phyloP scores from a whole-genome alignment of 2,888 invertebrate genomes.

The Zonitis immaculata region DNA sequence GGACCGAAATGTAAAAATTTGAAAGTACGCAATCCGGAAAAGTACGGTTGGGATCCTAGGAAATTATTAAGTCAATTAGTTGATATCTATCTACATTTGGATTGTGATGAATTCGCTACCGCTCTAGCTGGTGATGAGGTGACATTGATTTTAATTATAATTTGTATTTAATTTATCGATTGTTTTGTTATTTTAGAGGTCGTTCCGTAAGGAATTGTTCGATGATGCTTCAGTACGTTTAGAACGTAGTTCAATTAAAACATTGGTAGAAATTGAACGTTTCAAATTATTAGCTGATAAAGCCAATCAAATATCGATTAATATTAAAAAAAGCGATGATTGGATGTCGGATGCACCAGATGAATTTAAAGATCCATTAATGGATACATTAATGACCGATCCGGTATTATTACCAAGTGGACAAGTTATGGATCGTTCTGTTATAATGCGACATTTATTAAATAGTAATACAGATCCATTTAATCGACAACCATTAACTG shows the following conservation, averaged over 20 bases:
- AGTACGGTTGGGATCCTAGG: conserved; percentile 97
- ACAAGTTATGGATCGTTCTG: conserved; percentile 85
- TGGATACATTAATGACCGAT: conserved; percentile 97
- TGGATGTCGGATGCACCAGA: conserved; percentile 95
- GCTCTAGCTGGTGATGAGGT: conserved; percentile 96
- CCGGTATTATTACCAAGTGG: conserved; percentile 91
- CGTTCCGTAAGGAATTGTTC: conserved; percentile 89
- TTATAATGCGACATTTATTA: conserved; percentile 87
- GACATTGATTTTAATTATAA: no score
- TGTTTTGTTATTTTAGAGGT: conserved; percentile 60
- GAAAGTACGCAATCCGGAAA: conserved; percentile 88
- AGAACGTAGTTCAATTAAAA: conserved; percentile 78
- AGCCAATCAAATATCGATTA: conserved; percentile 73
- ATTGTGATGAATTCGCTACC: conserved; percentile 84
- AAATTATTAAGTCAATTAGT: conserved; percentile 86
- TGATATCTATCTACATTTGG: conserved; percentile 94
- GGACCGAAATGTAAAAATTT: conserved; percentile 93
- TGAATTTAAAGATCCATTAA: conserved; percentile 93
- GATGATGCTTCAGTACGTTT: conserved; percentile 83
- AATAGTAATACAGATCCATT: conserved; percentile 98
- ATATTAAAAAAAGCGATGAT: conserved; percentile 82
- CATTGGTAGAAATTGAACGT: conserved; percentile 76
- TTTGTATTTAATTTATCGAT: not conserved
- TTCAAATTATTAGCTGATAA: conserved; percentile 73
- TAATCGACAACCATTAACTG: conserved; percentile 90